Evolutionary conservation across 2,888 invertebrate species (phyloP), one percentile per base, ranked within the genome.

Genomic region (Oscheius sp.): DNA sequence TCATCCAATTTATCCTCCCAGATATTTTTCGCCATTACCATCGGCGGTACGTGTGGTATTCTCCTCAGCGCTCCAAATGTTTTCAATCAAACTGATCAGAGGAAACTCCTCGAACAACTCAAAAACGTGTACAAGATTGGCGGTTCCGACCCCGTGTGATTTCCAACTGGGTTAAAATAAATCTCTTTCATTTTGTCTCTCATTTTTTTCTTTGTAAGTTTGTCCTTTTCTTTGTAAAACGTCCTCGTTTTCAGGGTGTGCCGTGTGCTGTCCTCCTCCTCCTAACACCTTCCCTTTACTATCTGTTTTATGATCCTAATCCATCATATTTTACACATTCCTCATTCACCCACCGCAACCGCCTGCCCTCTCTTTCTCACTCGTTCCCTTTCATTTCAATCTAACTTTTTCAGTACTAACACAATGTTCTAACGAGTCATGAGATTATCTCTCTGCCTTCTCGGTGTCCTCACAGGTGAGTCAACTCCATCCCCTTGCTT

Each of bases 11-110:
- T 49, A 1, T 27, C 7, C 23, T 21, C 45, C 25, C 29, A 66
- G 66, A 87, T 90, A 63, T 90, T 90, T 80, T 90, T 90, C 69
- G 89, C 88, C 12, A 79, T 81, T 1, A 81, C 81, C 12, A 74
- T 76, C 46, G 80, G 79, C 25, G 80, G 82, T 27, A 82, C 80
- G 5, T 72, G 78, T 58, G 80, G 83, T 70, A 90, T 90, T 59
- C 87, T 90, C 43, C 84, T 90, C 49, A 89, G 89, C 71, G 90
- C 91, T 0, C 91, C 90, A 0, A 88, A 90, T 80, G 90, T 90
- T 9, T 89, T 90, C 74, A 89, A 90, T 7, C 49, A 52, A n/a
- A 52, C 49, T 18, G 66, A 66, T 21, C 66, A 66, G 29, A 7
- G 49, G 21, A 52, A 66, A 29, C 29, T 66, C 5, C 52, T 66